These are phyloP conservation scores for Hetaerina americana DNA, from an alignment of 1,140 invertebrate species.

Conservation along the genomic window DNA sequence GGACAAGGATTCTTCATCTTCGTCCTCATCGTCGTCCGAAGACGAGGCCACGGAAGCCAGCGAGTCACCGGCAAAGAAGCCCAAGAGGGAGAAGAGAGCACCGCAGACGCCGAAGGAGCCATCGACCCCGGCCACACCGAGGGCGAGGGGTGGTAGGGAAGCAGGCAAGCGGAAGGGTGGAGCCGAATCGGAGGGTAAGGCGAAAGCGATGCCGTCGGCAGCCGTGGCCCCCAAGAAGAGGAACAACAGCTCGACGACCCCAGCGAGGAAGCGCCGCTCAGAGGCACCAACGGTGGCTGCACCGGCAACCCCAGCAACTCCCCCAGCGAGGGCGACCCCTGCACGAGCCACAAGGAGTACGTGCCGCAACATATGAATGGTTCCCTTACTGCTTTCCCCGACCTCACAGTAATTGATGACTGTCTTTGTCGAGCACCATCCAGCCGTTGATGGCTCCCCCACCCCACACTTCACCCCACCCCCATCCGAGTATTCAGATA, in stretches of 20 bases:
- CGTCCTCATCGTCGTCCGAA: constrained; percentile 4
- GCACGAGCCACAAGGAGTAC: not conserved
- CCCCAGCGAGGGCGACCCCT: not conserved
- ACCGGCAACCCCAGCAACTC: not conserved
- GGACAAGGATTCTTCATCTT: constrained; percentile 9
- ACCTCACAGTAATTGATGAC: too few species aligned
- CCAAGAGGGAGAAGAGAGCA: not conserved
- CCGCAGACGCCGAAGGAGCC: constrained; percentile 4
- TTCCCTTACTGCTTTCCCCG: too few species aligned
- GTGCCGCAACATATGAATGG: not conserved
- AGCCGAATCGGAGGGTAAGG: constrained; percentile 16
- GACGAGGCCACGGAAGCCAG: constrained; percentile 9
- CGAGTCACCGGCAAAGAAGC: not conserved
- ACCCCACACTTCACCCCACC: too few species aligned
- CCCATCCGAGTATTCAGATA: too few species aligned
- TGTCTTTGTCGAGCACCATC: too few species aligned
- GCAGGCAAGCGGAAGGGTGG: constrained; percentile 25
- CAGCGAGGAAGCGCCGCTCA: not conserved
- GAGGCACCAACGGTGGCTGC: not conserved
- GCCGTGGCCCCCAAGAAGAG: constrained; percentile 23
- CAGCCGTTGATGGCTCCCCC: too few species aligned
- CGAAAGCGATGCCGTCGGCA: constrained; percentile 18
- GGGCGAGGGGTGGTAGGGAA: constrained; percentile 5
- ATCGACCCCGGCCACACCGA: not conserved
- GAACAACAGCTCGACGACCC: not conserved